Conservation (phyloP, 2,113 vertebrate genomes). For the Tricholaema leucomelas region DNA sequence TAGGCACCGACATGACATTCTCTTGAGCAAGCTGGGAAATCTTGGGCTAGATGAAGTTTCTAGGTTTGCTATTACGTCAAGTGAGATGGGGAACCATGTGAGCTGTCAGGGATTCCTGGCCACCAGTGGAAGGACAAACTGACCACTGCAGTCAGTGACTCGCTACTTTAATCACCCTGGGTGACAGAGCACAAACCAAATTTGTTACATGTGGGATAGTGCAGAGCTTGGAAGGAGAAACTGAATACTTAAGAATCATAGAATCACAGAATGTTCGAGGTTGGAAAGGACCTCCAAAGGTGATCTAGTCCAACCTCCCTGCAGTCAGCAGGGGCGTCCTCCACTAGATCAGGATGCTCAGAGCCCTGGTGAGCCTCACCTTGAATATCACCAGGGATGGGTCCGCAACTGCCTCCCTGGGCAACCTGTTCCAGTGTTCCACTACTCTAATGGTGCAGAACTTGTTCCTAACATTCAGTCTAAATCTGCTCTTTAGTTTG, state of each 20-base stretch:
- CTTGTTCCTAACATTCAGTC: no score
- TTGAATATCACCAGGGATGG: no score
- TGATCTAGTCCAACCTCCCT: no score
- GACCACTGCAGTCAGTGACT: neutral
- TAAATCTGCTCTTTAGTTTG: no score
- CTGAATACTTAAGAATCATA: neutral
- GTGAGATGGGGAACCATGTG: neutral
- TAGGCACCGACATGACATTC: neutral
- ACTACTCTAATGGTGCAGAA: no score
- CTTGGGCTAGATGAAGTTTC: neutral
- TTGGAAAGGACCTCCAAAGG: no score
- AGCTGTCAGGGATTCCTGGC: neutral
- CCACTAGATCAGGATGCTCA: no score
- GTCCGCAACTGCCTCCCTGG: no score
- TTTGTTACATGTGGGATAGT: constrained; percentile 20
- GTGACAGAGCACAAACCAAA: neutral
- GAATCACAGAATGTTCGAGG: no score
- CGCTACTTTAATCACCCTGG: neutral
- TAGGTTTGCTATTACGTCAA: neutral
- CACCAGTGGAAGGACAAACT: neutral
- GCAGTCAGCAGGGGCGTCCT: no score
- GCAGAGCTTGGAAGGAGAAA: neutral
- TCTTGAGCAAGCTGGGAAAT: neutral
- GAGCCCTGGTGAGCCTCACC: no score
- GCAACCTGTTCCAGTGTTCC: no score